Evolutionary conservation across 2,888 invertebrate species (phyloP).

Genomic region (Agonopterix subpropinquella): DNA sequence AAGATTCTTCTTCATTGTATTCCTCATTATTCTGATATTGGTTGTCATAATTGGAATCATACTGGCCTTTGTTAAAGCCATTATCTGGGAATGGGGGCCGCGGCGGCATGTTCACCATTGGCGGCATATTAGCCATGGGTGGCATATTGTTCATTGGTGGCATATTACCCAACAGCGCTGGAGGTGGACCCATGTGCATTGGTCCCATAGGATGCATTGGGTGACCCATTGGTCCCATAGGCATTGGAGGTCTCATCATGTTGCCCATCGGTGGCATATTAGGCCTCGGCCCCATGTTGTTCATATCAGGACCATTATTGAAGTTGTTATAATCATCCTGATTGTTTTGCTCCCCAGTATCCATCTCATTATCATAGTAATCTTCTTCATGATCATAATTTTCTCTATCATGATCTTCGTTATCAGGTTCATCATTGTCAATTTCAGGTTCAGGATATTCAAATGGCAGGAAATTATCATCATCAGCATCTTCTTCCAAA

Average conservation of each 20-base stretch:
- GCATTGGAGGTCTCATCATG: conserved; percentile 12
- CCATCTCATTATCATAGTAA: conserved; percentile 59
- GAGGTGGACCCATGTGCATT: conserved; percentile 8
- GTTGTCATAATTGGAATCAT: conserved; percentile 47
- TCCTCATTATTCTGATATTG: conserved; percentile 52
- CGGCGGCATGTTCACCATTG: conserved; percentile 22
- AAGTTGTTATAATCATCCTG: conserved; percentile 50
- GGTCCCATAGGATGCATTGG: conserved; percentile 8
- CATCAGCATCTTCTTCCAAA: conserved; percentile 77
- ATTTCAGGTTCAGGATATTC: conserved; percentile 55
- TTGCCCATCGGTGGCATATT: conserved; percentile 20
- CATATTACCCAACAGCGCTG: conserved; percentile 7
- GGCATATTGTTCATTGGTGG: conserved; percentile 37
- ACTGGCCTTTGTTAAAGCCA: conserved; percentile 57
- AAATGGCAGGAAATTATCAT: conserved; percentile 60
- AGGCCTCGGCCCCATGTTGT: conserved; percentile 23
- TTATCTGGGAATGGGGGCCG: conserved; percentile 52
- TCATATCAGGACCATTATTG: conserved; percentile 49
- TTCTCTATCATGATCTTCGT: conserved; percentile 33
- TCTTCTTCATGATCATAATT: conserved; percentile 52
- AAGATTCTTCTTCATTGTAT: conserved; percentile 44
- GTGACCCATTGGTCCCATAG: conserved; percentile 11
- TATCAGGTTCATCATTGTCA: conserved; percentile 32
- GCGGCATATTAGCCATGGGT: conserved; percentile 31
- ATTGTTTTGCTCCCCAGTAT: conserved; percentile 53